phyloP scores from a whole-genome alignment of 2,113 vertebrate genomes.

The Epinephelus fuscoguttatus region DNA sequence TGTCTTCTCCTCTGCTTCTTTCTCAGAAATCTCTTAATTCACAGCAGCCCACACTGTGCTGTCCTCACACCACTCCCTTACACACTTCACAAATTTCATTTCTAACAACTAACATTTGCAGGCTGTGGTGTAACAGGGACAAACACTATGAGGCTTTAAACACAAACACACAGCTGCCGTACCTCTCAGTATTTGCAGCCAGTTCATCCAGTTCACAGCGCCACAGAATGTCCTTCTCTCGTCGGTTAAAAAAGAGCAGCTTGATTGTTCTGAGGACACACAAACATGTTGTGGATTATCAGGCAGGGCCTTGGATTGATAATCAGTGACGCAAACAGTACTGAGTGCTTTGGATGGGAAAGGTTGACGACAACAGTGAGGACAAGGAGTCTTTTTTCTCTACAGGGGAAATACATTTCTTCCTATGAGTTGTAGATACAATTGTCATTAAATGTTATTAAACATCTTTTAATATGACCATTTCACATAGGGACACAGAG shows the following conservation, averaged over 20 bases:
- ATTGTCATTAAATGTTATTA: too few relatives aligned
- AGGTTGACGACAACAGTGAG: neutral
- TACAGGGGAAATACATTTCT: too few relatives aligned
- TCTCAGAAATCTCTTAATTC: too few relatives aligned
- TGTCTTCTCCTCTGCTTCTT: neutral
- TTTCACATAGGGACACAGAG: neutral
- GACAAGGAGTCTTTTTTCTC: neutral
- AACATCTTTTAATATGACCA: too few relatives aligned
- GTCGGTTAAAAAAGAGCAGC: conserved; percentile 95
- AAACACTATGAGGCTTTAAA: neutral
- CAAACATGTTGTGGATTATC: conserved; percentile 8
- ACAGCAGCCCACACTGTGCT: too few relatives aligned
- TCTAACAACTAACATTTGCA: neutral
- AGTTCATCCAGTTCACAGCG: conserved; percentile 88
- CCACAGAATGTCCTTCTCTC: conserved; percentile 94
- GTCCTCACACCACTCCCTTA: too few relatives aligned
- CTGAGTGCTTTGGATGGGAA: too few relatives aligned
- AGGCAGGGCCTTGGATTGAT: neutral
- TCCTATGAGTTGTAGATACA: too few relatives aligned
- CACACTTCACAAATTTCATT: too few relatives aligned
- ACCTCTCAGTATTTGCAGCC: conserved; percentile 88
- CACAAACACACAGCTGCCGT: conserved; percentile 29
- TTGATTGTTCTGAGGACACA: conserved; percentile 84
- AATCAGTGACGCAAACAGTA: neutral
- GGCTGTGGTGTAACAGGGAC: neutral